These are phyloP conservation scores for Casuarius casuarius DNA, from an alignment of 2,113 vertebrate genomes.

Conservation along the genomic window DNA sequence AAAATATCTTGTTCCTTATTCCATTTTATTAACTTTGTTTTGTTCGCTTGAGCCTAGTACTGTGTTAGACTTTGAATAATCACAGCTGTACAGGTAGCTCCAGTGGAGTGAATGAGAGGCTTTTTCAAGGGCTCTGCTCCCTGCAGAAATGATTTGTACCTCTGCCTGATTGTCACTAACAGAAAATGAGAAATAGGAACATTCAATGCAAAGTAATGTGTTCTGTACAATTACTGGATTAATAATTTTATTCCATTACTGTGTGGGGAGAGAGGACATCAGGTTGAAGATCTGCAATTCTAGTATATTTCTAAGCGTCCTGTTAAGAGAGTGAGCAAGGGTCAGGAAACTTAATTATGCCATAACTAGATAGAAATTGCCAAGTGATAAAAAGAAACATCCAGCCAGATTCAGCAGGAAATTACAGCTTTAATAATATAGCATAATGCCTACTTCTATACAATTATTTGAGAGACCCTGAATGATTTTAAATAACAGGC, in stretches of 20 bases:
- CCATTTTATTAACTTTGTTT: slow-evolving; percentile 82
- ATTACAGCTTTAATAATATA: slow-evolving; percentile 99
- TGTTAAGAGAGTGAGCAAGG: slow-evolving; percentile 95
- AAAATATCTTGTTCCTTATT: slow-evolving; percentile 75
- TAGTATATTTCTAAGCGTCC: slow-evolving; percentile 95
- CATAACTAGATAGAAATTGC: slow-evolving; percentile 98
- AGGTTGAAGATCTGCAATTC: slow-evolving; percentile 92
- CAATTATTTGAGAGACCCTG: slow-evolving; percentile 90
- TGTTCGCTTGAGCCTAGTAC: slow-evolving; percentile 73
- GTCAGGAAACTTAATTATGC: slow-evolving; percentile 99
- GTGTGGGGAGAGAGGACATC: slow-evolving; percentile 87
- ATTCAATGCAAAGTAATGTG: slow-evolving; percentile 93
- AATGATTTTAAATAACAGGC: slow-evolving; percentile 89
- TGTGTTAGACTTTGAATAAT: slow-evolving; percentile 77
- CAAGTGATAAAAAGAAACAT: slow-evolving; percentile 98
- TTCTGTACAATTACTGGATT: slow-evolving; percentile 97
- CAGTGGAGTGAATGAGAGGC: slow-evolving; percentile 75
- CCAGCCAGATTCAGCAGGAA: slow-evolving; percentile 95
- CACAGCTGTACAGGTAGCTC: slow-evolving; percentile 79
- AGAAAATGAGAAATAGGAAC: slow-evolving; percentile 90
- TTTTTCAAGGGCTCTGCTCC: slow-evolving; percentile 81
- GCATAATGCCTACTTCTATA: slow-evolving; percentile 91
- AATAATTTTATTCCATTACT: slow-evolving; percentile 98
- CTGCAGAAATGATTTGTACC: slow-evolving; percentile 86
- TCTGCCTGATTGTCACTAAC: slow-evolving; percentile 89